phyloP scores from a whole-genome alignment of 1,140 invertebrate species.

The Cyclina sinensis region DNA sequence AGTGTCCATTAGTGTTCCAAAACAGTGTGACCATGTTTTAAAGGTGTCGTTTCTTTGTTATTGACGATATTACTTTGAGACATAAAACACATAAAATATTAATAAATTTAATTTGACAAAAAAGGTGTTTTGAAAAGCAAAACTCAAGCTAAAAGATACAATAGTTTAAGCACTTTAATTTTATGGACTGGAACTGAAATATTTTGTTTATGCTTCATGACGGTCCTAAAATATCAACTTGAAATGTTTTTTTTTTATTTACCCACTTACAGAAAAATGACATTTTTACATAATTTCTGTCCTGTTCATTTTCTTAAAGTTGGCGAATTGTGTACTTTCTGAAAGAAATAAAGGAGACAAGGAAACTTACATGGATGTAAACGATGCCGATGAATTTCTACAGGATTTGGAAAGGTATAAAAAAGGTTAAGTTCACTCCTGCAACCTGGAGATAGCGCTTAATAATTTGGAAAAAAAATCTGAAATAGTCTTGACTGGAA shows the following conservation, averaged over 20 bases:
- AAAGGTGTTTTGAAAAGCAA: not conserved
- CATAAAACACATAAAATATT: no score
- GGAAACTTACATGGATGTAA: not conserved
- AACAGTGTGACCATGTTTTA: conserved; percentile 34
- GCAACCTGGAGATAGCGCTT: no score
- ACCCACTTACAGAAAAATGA: not conserved
- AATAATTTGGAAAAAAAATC: not conserved
- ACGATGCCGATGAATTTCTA: not conserved
- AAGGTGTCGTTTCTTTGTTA: conserved; percentile 6
- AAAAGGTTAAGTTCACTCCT: not conserved
- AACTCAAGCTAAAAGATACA: not conserved
- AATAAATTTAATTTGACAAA: no score
- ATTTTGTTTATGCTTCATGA: not conserved
- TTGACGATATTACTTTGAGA: not conserved
- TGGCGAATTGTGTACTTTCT: not conserved
- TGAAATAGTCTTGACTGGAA: not conserved
- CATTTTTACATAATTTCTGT: not conserved
- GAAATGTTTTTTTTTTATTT: not conserved
- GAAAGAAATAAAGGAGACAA: not conserved
- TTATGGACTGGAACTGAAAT: not conserved
- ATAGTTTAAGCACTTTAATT: not conserved
- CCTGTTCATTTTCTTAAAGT: not conserved
- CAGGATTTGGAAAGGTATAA: conserved; percentile 19
- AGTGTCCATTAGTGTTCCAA: conserved; percentile 34
- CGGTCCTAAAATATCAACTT: not conserved